These are phyloP conservation scores for Serrognathus titanus DNA, from an alignment of 2,888 invertebrate genomes.

Conservation along the genomic window DNA sequence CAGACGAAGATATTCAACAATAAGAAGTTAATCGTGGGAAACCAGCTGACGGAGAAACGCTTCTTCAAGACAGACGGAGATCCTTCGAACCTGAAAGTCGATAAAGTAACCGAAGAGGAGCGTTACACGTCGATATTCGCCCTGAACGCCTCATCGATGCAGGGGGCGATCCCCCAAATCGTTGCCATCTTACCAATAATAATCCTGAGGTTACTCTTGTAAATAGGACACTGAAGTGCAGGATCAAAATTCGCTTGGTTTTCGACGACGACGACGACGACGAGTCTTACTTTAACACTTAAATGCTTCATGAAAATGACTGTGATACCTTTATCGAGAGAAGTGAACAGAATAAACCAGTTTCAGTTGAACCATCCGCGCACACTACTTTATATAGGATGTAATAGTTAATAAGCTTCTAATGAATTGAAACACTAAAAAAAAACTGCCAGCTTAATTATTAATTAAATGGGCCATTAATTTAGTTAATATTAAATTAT, in stretches of 20 bases:
- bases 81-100: conserved; percentile 26
- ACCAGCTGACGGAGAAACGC: conserved; percentile 39
- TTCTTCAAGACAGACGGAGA: conserved; percentile 30
- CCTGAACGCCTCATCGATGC: conserved; percentile 31
- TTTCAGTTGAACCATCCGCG: neutral
- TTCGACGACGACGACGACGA: no score
- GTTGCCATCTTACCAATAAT: conserved; percentile 6
- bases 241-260: no score
- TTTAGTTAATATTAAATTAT: conserved; percentile 13
- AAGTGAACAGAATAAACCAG: neutral
- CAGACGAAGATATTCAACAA: conserved; percentile 44
- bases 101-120: conserved; percentile 36
- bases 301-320: conserved; percentile 32
- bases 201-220: conserved; percentile 29
- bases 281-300: conserved; percentile 7
- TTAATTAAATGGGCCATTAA: conserved; percentile 17
- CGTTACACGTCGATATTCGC: conserved; percentile 43
- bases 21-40: conserved; percentile 47
- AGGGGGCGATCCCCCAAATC: neutral
- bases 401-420: neutral
- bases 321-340: conserved; percentile 32
- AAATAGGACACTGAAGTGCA: conserved; percentile 23
- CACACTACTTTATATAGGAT: neutral
- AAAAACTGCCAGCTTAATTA: conserved; percentile 19
- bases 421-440: conserved; percentile 1